A percentile compares a stretch with the other conserved stretches of the same genome.
These are phyloP conservation scores for Rousettus leschenaultii DNA, from an alignment of 2,113 vertebrate species.

Conservation along the genomic window DNA sequence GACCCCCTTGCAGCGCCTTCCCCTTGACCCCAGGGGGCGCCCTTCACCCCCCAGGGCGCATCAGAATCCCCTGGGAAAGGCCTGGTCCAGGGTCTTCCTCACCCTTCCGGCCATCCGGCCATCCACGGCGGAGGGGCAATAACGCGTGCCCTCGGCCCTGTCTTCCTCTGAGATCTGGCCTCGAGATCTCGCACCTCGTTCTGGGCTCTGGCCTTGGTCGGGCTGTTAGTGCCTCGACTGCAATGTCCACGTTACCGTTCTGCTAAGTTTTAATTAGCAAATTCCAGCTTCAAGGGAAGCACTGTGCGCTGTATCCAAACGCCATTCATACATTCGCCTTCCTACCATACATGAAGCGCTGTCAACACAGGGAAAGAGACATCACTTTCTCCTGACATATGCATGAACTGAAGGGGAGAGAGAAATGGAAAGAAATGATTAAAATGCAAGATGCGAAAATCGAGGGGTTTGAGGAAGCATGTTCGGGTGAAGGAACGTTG, in stretches of 20 bases:
- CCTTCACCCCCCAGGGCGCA: fast-evolving
- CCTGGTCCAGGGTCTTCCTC: neutral
- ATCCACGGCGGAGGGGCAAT: too few species aligned
- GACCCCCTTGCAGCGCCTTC: neutral
- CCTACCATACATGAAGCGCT: neutral
- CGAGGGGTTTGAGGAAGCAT: fast-evolving
- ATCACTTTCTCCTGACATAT: fast-evolving
- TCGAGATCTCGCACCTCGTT: neutral
- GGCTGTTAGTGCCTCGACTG: neutral
- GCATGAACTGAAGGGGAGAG: neutral
- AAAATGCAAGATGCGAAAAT: too few species aligned
- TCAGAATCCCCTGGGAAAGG: neutral
- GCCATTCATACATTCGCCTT: neutral
- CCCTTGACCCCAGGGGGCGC: neutral
- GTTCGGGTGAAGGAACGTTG: fast-evolving
- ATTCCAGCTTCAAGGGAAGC: neutral
- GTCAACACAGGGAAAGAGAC: neutral
- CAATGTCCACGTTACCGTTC: neutral
- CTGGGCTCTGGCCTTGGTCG: neutral
- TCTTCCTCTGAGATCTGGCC: neutral
- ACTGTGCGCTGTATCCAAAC: neutral
- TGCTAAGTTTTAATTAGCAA: neutral
- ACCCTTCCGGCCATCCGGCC: too few species aligned
- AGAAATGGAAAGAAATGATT: neutral
- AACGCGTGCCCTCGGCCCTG: fast-evolving